Conservation (phyloP, 2,888 invertebrate species). For the Meganola albula region DNA sequence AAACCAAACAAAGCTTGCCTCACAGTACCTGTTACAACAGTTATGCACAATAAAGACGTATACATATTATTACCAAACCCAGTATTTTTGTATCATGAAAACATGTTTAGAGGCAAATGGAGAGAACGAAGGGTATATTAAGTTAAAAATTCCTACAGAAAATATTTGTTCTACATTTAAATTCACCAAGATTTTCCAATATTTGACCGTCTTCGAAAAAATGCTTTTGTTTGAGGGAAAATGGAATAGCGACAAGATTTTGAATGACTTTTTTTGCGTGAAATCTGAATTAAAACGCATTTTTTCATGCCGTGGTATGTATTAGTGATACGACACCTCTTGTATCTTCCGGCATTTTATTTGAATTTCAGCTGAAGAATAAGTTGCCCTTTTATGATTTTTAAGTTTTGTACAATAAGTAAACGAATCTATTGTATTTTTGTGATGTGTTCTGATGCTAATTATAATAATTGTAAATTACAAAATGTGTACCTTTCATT, state of each 20-base stretch:
- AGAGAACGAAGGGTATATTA: slow-evolving; percentile 14
- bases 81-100: slow-evolving; percentile 13
- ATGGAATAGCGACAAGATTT: slow-evolving; percentile 16
- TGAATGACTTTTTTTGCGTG: slow-evolving; percentile 11
- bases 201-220: slow-evolving; percentile 5
- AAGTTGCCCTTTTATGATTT: no score
- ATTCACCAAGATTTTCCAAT: slow-evolving; percentile 26
- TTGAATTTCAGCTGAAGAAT: no score
- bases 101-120: slow-evolving; percentile 16
- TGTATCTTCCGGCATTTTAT: slow-evolving; percentile 13
- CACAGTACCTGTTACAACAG: slow-evolving; percentile 10
- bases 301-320: slow-evolving; percentile 22
- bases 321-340: slow-evolving; percentile 14
- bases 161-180: slow-evolving; percentile 8
- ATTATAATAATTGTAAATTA: no score
- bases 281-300: slow-evolving; percentile 13
- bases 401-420: no score
- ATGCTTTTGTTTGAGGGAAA: slow-evolving; percentile 16
- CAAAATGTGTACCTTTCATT: no score
- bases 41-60: slow-evolving; percentile 8
- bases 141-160: slow-evolving; percentile 14
- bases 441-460: no score
- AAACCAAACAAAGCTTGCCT: slow-evolving; percentile 23
- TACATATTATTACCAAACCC: slow-evolving; percentile 16
- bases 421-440: no score